Evolutionary conservation across 2,797 vertebrate species (phyloP).

Genomic region (Amazonetta brasiliensis): DNA sequence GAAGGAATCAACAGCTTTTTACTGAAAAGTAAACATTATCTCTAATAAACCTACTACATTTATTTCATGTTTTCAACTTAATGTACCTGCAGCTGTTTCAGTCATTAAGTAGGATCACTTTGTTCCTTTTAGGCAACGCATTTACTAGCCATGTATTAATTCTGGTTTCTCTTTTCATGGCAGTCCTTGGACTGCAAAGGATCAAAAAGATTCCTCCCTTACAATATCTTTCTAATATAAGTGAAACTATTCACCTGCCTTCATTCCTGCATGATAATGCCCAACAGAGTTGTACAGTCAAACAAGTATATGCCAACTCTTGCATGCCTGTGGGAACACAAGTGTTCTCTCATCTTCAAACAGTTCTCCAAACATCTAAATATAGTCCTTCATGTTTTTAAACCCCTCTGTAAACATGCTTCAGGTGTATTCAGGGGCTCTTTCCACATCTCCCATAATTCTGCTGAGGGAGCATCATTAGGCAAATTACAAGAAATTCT

Average conservation of each 20-base stretch:
- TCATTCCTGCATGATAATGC: neutral
- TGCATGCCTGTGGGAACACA: neutral
- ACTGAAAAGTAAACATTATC: neutral
- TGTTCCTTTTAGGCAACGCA: neutral
- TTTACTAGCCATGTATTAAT: fast-evolving
- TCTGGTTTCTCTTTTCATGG: neutral
- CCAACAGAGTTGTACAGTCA: neutral
- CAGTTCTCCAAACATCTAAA: neutral
- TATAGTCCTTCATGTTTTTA: neutral
- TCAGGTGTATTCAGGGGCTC: neutral
- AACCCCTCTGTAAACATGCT: neutral
- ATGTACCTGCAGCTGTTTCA: neutral
- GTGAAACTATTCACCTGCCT: neutral
- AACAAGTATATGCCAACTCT: neutral
- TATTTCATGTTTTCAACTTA: neutral
- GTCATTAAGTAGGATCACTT: neutral
- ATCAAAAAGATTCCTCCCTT: neutral
- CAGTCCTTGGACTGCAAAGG: neutral
- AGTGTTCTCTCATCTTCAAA: neutral
- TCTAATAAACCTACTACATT: neutral
- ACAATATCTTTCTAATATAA: neutral
- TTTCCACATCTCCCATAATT: neutral
- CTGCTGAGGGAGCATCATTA: neutral
- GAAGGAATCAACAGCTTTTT: neutral
- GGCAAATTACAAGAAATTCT: neutral